These are phyloP conservation scores for Drosophila demipolita DNA, from an alignment of 2,888 invertebrate species.

Conservation along the genomic window DNA sequence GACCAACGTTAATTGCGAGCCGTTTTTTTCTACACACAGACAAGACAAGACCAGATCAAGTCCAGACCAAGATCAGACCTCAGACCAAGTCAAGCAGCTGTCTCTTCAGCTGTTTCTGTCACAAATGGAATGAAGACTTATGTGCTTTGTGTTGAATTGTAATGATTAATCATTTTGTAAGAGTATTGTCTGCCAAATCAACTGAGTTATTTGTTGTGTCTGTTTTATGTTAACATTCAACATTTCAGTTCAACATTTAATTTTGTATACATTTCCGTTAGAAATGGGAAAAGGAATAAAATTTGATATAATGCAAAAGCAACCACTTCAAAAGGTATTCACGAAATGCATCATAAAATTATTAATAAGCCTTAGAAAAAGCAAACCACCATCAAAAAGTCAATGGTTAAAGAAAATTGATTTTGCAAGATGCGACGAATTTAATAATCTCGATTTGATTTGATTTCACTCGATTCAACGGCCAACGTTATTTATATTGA, in stretches of 20 bases:
- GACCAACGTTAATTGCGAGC: conserved; percentile 65
- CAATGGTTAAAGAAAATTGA: neutral
- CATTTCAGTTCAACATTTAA: no score
- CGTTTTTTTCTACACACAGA: conserved; percentile 23
- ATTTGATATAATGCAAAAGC: neutral
- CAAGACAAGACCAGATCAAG: conserved; percentile 9
- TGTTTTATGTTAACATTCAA: no score
- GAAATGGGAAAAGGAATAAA: neutral
- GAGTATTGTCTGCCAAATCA: neutral
- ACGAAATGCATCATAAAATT: neutral
- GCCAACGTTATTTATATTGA: conserved; percentile 30
- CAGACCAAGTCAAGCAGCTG: conserved; percentile 37
- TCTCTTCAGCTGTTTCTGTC: conserved; percentile 49
- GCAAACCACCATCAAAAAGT: neutral
- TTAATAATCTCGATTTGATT: neutral
- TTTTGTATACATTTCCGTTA: no score
- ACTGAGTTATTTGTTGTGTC: neutral
- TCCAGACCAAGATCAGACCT: conserved; percentile 18
- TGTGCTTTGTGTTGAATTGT: neutral
- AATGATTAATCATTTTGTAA: neutral
- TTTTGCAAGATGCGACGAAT: neutral
- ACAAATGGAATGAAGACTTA: conserved; percentile 36
- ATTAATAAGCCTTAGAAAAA: neutral
- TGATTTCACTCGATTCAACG: conserved; percentile 5
- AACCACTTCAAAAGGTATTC: neutral